Percentiles rank a stretch among this genome's conserved stretches.
Conservation (phyloP, 2,888 invertebrate genomes). For the Sesia apiformis region DNA sequence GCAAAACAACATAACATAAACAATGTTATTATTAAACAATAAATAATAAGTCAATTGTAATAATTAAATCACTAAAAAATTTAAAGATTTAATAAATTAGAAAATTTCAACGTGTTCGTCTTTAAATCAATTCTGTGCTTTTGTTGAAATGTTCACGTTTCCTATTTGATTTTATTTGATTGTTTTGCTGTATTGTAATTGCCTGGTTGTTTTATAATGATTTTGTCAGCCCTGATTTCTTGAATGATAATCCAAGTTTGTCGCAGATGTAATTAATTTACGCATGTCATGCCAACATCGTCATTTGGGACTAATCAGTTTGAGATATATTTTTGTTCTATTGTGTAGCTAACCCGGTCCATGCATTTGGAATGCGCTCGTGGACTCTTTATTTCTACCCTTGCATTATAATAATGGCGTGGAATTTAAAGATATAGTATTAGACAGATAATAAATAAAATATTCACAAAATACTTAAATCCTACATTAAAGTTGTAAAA, state of each 20-base stretch:
- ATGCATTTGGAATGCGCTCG: conserved; percentile 37
- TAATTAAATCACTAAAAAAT: no score
- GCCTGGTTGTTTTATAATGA: conserved; percentile 8
- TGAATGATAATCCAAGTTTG: conserved; percentile 5
- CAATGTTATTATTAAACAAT: no score
- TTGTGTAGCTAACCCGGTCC: conserved; percentile 44
- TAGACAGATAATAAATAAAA: no score
- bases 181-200: conserved; percentile 1
- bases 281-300: conserved; percentile 61
- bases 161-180: no score
- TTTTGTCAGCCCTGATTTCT: conserved; percentile 8
- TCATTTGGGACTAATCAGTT: conserved; percentile 29
- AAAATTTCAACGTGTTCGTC: no score
- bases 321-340: conserved; percentile 29
- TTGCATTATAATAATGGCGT: conserved; percentile 18
- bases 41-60: no score
- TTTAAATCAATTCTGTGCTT: no score
- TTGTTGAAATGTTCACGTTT: no score
- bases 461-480: no score
- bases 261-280: neutral
- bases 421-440: conserved; percentile 20
- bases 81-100: no score
- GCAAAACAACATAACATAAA: no score
- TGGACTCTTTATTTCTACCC: conserved; percentile 30
- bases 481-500: no score